Conservation (phyloP, 2,797 vertebrate species). For the Peromyscus nudipes region DNA sequence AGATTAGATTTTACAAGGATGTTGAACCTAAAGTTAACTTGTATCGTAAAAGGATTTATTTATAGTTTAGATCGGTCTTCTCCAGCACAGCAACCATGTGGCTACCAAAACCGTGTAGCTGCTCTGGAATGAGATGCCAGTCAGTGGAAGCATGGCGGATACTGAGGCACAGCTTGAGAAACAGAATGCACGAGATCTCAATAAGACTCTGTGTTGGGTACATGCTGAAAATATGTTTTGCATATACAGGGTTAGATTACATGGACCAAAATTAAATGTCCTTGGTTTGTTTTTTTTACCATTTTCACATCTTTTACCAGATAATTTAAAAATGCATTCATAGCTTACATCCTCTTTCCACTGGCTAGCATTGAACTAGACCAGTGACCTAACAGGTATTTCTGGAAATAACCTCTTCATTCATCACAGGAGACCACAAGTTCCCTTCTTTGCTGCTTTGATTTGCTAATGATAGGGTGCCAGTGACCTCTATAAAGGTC, state of each 20-base stretch:
- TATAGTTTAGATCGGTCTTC: constrained; percentile 10
- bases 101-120: background rate
- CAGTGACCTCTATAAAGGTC: background rate
- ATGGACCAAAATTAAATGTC: constrained; percentile 14
- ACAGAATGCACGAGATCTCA: background rate
- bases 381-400: background rate
- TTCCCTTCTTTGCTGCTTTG: constrained; percentile 1
- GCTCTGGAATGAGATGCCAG: background rate
- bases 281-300: background rate
- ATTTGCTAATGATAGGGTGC: background rate
- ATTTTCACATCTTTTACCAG: background rate
- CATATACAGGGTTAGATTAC: background rate
- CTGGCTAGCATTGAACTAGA: background rate
- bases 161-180: background rate
- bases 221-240: constrained; percentile 26
- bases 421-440: background rate
- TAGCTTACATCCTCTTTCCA: background rate
- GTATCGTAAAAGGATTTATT: constrained; percentile 51
- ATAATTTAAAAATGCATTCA: background rate
- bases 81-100: background rate
- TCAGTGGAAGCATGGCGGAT: background rate
- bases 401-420: background rate
- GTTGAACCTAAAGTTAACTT: constrained; percentile 55
- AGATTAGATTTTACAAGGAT: constrained; percentile 61
- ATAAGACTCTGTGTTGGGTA: background rate